A percentile compares a stretch with the other conserved stretches of the same genome.
phyloP scores from a whole-genome alignment of 2,113 vertebrate genomes.

The Rhinoderma darwinii region DNA sequence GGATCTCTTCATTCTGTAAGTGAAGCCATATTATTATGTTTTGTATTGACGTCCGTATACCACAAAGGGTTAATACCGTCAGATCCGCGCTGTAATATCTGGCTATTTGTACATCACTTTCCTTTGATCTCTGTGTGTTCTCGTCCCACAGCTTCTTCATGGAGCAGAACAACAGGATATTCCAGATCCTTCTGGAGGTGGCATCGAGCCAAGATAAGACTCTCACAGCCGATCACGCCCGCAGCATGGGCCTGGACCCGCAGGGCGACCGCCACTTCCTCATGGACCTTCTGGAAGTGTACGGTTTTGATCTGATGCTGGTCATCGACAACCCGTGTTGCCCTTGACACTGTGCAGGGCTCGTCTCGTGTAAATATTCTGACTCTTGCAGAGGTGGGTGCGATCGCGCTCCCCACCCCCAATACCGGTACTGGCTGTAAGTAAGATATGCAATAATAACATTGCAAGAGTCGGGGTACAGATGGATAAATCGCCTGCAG shows the following conservation, averaged over 20 bases:
- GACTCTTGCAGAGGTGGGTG: background rate
- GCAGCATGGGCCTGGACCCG: slow-evolving; percentile 96
- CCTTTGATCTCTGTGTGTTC: background rate
- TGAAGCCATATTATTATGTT: slow-evolving; percentile 59
- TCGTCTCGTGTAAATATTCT: background rate
- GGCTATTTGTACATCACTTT: background rate
- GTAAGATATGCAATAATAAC: slow-evolving; percentile 24
- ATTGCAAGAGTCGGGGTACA: background rate
- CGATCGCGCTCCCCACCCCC: background rate
- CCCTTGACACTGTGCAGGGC: slow-evolving; percentile 67
- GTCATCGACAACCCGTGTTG: slow-evolving; percentile 98
- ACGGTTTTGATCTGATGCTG: slow-evolving; percentile 90
- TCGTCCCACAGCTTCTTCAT: slow-evolving; percentile 89
- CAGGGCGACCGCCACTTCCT: slow-evolving; percentile 92
- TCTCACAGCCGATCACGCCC: slow-evolving; percentile 89
- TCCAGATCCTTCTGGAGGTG: slow-evolving; percentile 92
- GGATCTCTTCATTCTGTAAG: slow-evolving; percentile 98
- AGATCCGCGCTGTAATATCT: background rate
- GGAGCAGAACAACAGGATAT: slow-evolving; percentile 97
- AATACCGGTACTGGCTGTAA: slow-evolving; percentile 5
- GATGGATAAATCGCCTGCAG: background rate
- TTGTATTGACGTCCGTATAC: background rate
- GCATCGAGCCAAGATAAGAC: slow-evolving; percentile 89
- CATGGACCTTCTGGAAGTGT: slow-evolving; percentile 93
- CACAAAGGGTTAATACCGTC: background rate